Conservation (phyloP, 2,797 vertebrate species). For the Pelobates cultripes region DNA sequence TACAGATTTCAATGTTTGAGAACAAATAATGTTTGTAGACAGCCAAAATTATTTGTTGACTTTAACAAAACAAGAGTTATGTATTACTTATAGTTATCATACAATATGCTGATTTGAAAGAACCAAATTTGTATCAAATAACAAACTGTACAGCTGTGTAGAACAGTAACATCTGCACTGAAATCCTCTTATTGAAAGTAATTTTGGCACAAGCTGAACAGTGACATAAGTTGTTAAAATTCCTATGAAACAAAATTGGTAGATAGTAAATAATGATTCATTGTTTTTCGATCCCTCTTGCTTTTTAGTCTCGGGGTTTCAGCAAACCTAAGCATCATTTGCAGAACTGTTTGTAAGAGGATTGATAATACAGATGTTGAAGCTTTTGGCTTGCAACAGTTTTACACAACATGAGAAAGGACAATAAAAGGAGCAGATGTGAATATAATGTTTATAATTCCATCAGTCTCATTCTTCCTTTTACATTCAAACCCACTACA, state of each 20-base stretch:
- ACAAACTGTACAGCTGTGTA: conserved; percentile 56
- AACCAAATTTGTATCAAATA: conserved; percentile 53
- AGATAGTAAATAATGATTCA: conserved; percentile 40
- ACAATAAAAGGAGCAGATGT: conserved; percentile 50
- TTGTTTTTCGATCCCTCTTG: conserved; percentile 59
- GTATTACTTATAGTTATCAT: conserved; percentile 59
- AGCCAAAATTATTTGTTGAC: conserved; percentile 57
- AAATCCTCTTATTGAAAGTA: conserved; percentile 65
- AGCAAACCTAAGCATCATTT: conserved; percentile 35
- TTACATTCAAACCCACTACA: conserved; percentile 17
- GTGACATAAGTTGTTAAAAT: conserved; percentile 59
- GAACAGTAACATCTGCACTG: conserved; percentile 66
- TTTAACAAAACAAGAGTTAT: conserved; percentile 58
- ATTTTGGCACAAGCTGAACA: conserved; percentile 60
- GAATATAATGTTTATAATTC: conserved; percentile 48
- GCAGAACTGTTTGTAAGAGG: conserved; percentile 28
- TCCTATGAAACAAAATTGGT: conserved; percentile 57
- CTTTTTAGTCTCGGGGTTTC: background rate
- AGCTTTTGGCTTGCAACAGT: conserved; percentile 15
- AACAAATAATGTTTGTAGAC: conserved; percentile 51
- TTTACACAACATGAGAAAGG: conserved; percentile 14
- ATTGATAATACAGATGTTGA: conserved; percentile 52
- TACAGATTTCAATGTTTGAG: conserved; percentile 44
- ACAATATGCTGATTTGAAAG: conserved; percentile 61
- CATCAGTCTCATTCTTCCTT: conserved; percentile 33